phyloP scores from a whole-genome alignment of 1,140 invertebrate genomes.

The Halesus radiatus region DNA sequence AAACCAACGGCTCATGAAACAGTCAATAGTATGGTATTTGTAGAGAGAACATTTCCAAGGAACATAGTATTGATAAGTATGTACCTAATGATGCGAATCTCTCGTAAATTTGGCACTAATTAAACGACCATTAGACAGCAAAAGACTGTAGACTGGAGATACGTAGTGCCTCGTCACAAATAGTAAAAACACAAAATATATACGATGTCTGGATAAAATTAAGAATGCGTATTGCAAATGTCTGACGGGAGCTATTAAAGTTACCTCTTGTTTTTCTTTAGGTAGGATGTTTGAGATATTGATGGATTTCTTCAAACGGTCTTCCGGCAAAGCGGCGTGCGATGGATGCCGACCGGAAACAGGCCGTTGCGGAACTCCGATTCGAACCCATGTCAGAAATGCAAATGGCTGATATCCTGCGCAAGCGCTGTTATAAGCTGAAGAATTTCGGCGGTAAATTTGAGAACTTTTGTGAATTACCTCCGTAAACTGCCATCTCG shows the following conservation, averaged over 20 bases:
- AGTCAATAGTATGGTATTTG: background rate
- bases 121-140: conserved; percentile 46
- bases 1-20: background rate
- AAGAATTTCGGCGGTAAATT: background rate
- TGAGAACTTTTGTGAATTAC: background rate
- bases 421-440: conserved; percentile 35
- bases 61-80: conserved; percentile 44
- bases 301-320: background rate
- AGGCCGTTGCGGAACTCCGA: background rate
- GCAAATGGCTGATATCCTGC: conserved; percentile 6
- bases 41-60: conserved; percentile 47
- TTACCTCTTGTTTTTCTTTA: conserved; percentile 8
- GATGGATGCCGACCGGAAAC: conserved; percentile 17
- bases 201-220: background rate
- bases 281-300: background rate
- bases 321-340: background rate
- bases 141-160: conserved; percentile 45
- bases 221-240: background rate
- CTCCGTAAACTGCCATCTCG: background rate
- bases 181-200: background rate
- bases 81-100: conserved; percentile 48
- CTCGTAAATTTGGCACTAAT: conserved; percentile 37
- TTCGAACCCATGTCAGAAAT: conserved; percentile 5
- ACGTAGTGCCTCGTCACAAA: conserved; percentile 30
- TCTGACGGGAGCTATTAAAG: background rate